Conservation (phyloP, 1,140 invertebrate species). For the Cyphomyrmex costatus region DNA sequence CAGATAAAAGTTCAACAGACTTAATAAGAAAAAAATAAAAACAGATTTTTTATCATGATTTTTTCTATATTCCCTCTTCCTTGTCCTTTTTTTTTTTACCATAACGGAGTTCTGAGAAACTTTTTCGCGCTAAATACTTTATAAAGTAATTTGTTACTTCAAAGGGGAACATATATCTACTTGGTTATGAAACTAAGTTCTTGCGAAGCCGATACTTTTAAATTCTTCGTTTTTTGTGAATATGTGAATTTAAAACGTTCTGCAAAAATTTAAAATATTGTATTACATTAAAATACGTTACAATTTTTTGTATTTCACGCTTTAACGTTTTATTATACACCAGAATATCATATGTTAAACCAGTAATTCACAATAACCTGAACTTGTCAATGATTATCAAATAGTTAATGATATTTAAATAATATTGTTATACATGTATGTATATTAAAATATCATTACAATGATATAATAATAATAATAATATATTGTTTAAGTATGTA, state of each 20-base stretch:
- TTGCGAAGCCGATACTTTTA: conserved; percentile 8
- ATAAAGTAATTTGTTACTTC: conserved; percentile 47
- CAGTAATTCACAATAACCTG: background rate
- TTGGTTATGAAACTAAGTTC: conserved; percentile 14
- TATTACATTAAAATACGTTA: background rate
- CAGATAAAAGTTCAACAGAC: conserved; percentile 15
- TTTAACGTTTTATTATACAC: background rate
- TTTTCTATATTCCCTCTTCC: conserved; percentile 8
- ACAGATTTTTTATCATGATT: conserved; percentile 12
- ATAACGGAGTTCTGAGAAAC: background rate
- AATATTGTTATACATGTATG: background rate
- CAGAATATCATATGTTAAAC: background rate
- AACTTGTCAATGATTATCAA: background rate
- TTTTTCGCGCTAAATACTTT: conserved; percentile 41
- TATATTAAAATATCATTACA: background rate
- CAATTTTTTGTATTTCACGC: background rate
- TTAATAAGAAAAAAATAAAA: conserved; percentile 6
- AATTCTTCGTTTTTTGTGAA: conserved; percentile 11
- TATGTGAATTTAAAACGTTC: conserved; percentile 27
- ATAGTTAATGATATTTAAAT: background rate
- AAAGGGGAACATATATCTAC: conserved; percentile 28
- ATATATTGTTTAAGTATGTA: background rate
- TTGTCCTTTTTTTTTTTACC: conserved; percentile 8
- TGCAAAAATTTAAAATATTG: background rate
- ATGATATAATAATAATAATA: background rate